Evolutionary conservation across 2,113 vertebrate species (phyloP), one percentile per base, ranked within the genome.

Genomic region (Platysternon megacephalum): DNA sequence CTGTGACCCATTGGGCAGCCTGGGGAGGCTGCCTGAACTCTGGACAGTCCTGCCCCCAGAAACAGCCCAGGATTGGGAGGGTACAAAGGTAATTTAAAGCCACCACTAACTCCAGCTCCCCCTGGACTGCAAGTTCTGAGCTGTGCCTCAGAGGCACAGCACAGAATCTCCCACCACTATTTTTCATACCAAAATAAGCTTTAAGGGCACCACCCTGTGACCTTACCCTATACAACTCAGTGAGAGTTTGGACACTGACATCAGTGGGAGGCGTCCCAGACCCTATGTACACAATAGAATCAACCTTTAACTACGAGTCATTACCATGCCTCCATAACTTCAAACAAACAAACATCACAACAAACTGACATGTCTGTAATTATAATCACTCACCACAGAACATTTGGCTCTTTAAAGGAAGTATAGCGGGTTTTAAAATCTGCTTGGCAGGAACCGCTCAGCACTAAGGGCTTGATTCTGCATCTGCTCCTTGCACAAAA

Each of bases 121-220:
- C 28, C 56, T 42, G 6, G 29, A 72, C 2, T 0, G 0, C 48
- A 22, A 65, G 29, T 2, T 82, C 61, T 52, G 39, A 0, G 1
- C 83, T 88, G 51, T 0, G 2, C 29, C 58, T n/a, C 32, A 65
- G 17, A n/a, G 65, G 65, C 65, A 17, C 21, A 68, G 12, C 24
- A 35, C 4, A 52, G 46, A 26, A 0, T 2, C 49, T 6, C 39
- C 4, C 14, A 0, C 0, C 0, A 2, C 12, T 0, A 0, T 35
- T 90, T 93, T 86, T 46, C 29, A 7, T 44, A 28, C 24, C n/a
- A 61, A 68, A 68, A 68, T 13, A 32, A 19, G 35, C 35, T n/a
- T 68, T 68, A 21, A 68, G 35, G 65, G 35, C 35, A 21, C 8
- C 65, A 68, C 12, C n/a, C 22, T 42, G 14, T n/a, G 26, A 72